Percentiles rank a stretch among this genome's conserved stretches.
These are phyloP conservation scores for Mallotus villosus DNA, from an alignment of 2,797 vertebrate genomes.

Conservation along the genomic window DNA sequence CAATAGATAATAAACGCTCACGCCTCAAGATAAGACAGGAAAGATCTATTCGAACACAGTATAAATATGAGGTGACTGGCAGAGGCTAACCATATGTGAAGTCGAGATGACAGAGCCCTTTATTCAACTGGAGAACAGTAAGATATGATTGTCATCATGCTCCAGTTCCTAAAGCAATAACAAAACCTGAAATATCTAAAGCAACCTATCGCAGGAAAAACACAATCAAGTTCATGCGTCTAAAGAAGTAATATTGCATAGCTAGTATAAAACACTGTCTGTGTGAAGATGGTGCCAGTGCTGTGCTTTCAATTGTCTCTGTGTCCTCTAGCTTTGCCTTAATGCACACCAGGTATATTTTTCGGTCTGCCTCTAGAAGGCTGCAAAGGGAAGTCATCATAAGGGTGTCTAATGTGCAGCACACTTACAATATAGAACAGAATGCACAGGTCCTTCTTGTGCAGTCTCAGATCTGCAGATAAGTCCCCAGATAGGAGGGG, in stretches of 20 bases:
- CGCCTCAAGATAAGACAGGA: conserved; percentile 53
- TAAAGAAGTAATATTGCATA: conserved; percentile 80
- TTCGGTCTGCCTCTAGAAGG: not conserved
- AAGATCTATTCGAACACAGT: conserved; percentile 42
- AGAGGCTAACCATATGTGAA: conserved; percentile 63
- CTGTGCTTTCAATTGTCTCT: conserved; percentile 63
- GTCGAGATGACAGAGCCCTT: conserved; percentile 80
- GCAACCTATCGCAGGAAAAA: conserved; percentile 39
- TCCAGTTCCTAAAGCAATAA: conserved; percentile 67
- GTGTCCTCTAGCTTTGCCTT: conserved; percentile 3
- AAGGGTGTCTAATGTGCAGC: conserved; percentile 44
- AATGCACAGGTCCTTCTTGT: conserved; percentile 8
- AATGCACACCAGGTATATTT: conserved; percentile 11
- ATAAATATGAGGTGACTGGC: conserved; percentile 53
- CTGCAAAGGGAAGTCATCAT: conserved; percentile 42
- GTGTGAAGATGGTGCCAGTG: conserved; percentile 52
- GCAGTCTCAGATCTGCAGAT: conserved; percentile 8
- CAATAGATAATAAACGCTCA: conserved; percentile 55
- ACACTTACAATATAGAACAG: conserved; percentile 40
- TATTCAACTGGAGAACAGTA: conserved; percentile 73
- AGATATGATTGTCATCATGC: conserved; percentile 77
- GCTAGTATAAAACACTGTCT: conserved; percentile 70
- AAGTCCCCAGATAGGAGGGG: not conserved
- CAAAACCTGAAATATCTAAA: conserved; percentile 49
- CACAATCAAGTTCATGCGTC: conserved; percentile 65